Base-by-base conservation (phyloP, 2,888 invertebrate species). In the Eucriotettix oculatus region DNA sequence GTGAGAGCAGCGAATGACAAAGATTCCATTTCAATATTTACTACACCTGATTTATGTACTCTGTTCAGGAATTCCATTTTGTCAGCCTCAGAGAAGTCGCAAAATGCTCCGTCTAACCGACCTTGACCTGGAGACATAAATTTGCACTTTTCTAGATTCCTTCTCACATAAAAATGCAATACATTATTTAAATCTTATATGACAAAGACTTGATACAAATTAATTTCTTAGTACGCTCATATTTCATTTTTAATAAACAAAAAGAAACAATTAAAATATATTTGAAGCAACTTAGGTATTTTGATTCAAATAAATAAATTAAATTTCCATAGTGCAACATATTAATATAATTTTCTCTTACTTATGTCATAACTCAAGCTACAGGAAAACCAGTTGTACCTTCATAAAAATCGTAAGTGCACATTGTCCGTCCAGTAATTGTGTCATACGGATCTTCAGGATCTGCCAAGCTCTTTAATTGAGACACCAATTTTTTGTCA, bases 1-100 rank as follows among this genome's bases (percentile, higher is more conserved):
- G 94, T 95, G 59, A 96, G 81, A 1, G 96, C 94, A 0, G 95
- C 91, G 72, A 98, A 96, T 14, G 90, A 87, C 10, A 92, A 80
- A 52, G 90, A 88, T 75, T 98, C 98, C 97, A 96, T 96, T 77
- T 98, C 98, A 68, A 98, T 95, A 74, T 98, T 98, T 40, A 88
- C 83, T 14, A 98, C 90, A 2, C 93, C 94, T 56, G 83, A 76
- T 63, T 84, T 80, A 64, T 85, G 82, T 63, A 94, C 71, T 65
- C 83, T 79, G 66, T 82, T 81, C 67, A 98, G 76, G 72, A 92
- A 98, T 56, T 85, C 85, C 81, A 90, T 84, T 75, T 95, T 96
- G 65, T 98, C 95, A n/a, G 79, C 74, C 70, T 90, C 89, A 2
- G 83, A 83, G 75, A 91, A 96, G 68, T 95, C 93, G 74, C 97